Percentiles rank a stretch among this genome's conserved stretches.
phyloP scores from a whole-genome alignment of 2,888 invertebrate species.

The Phortica okadai region DNA sequence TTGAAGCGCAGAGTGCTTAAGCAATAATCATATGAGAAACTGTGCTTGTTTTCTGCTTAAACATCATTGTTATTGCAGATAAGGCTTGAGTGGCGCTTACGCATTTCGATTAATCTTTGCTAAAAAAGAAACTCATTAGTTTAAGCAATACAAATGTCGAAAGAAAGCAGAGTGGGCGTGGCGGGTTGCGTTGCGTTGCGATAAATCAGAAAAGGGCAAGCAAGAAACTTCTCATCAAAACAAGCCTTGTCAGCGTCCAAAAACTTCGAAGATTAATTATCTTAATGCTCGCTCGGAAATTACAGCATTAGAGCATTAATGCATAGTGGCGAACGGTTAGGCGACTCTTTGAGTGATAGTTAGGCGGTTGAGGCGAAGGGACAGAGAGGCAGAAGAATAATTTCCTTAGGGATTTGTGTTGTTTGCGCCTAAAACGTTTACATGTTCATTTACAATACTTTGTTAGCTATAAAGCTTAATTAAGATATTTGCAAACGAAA shows the following conservation, averaged over 20 bases:
- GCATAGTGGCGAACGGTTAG: background rate
- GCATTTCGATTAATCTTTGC: constrained; percentile 21
- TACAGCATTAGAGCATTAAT: constrained; percentile 22
- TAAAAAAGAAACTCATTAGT: constrained; percentile 3
- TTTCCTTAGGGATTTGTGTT: background rate
- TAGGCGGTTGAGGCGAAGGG: background rate
- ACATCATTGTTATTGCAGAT: background rate
- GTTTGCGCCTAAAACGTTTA: background rate
- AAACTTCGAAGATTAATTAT: constrained; percentile 28
- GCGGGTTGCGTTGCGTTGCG: background rate
- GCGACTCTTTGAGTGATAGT: background rate
- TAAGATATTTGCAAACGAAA: background rate
- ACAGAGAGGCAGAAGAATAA: background rate
- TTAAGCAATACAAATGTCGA: background rate
- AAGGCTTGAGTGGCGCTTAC: constrained; percentile 2
- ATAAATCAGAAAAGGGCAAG: background rate
- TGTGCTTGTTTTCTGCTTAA: background rate
- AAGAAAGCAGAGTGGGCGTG: background rate
- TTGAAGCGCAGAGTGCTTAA: no score
- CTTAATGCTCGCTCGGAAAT: constrained; percentile 5
- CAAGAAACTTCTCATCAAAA: background rate
- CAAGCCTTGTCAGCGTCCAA: constrained; percentile 7
- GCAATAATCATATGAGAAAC: background rate
- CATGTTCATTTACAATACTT: background rate
- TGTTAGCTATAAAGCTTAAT: background rate